Base-by-base conservation (phyloP, 2,888 invertebrate genomes). In the Drosophila suboccidentalis region DNA sequence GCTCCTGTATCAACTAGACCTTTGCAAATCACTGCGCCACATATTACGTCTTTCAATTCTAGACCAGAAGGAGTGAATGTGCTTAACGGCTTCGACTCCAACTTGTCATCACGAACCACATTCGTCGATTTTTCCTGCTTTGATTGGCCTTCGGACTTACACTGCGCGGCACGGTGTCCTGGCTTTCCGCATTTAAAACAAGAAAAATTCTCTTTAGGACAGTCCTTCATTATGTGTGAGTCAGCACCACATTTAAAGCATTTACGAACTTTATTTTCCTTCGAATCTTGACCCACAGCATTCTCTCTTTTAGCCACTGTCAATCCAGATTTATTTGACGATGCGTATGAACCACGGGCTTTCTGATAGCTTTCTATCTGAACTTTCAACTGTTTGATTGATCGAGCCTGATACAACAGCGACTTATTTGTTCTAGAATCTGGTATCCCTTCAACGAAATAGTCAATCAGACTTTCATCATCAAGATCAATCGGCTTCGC, bases 231-330 rank as follows among this genome's bases (percentile, higher is more conserved):
- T 13, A 54, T 11, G 32, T 55, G 55, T 13, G 43, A 32, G 3
- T 55, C 34, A 13, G 43, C 19, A 32, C 57, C 59, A 41, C 49
- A 49, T 38, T 59, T 47, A 26, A 49, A 58, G 26, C 57, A 58
- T 11, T 58, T 58, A 22, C 38, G 19, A 15, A 38, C 47, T 15
- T 19, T 43, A 22, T 19, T 34, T 38, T 19, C 19, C 6, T 17
- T 41, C 0, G 19, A 22, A 13, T 19, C 36, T 19, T 38, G 13
- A 10, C 26, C 10, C 13, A 11, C 38, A 36, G 15, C 36, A 19
- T 6, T 51, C 13, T 51, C 38, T 13, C 36, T 22, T 5, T 39
- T 51, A 9, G 3, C 10, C n/a, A 3, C 38, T n/a, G 22, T 19
- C 26, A 22, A 26, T 13, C 17, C 38, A 22, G 19, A 10, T 19